A percentile compares a stretch with the other conserved stretches of the same genome.
These are phyloP conservation scores for Laothoe populi DNA, from an alignment of 2,888 invertebrate species.

Conservation along the genomic window DNA sequence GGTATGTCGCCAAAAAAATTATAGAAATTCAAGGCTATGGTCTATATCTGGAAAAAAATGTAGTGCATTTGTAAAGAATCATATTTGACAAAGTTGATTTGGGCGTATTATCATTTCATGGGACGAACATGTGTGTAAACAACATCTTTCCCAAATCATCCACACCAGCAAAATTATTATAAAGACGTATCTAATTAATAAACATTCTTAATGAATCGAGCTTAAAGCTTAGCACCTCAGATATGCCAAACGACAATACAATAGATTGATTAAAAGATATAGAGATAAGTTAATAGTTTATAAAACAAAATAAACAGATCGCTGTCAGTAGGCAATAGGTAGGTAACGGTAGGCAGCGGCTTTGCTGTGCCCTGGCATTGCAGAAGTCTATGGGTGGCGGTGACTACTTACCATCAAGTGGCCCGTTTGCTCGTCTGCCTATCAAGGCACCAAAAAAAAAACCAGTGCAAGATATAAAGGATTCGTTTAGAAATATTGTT, in stretches of 20 bases:
- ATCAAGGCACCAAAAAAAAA: too few species aligned
- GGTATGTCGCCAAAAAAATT: background rate
- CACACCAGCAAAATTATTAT: too few species aligned
- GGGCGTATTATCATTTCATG: too few species aligned
- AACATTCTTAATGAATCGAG: background rate
- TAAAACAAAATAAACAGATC: background rate
- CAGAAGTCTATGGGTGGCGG: too few species aligned
- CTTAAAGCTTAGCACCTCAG: background rate
- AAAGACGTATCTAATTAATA: background rate
- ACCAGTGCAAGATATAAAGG: too few species aligned
- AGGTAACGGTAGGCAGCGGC: too few species aligned
- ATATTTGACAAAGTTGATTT: background rate
- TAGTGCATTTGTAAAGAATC: background rate
- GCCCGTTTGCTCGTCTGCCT: too few species aligned
- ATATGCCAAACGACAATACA: constrained; percentile 7
- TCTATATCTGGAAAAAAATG: background rate
- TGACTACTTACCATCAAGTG: too few species aligned
- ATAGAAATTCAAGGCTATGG: background rate
- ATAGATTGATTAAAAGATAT: constrained; percentile 9
- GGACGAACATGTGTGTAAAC: too few species aligned
- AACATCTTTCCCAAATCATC: too few species aligned
- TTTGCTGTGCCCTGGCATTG: too few species aligned
- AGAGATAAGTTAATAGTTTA: constrained; percentile 1
- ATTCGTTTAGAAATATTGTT: too few species aligned
- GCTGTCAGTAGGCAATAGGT: background rate